Evolutionary conservation across 2,888 invertebrate genomes (phyloP).

Genomic region (Nemotelus pantherinus): DNA sequence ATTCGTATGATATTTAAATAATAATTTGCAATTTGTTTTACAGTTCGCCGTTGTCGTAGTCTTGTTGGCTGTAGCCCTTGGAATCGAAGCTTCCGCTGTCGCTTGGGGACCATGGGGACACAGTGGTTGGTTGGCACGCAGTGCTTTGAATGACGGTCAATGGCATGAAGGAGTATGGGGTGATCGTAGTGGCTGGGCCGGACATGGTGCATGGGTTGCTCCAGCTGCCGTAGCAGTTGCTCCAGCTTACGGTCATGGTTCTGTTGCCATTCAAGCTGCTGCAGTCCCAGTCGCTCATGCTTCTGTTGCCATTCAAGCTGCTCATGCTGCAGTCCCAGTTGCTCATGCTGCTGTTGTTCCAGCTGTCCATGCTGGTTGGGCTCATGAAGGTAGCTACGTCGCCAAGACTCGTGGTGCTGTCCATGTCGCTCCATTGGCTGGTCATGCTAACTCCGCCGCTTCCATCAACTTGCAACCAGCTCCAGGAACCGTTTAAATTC

Average conservation of each 20-base stretch:
- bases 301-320: constrained; percentile 68
- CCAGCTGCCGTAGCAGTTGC: constrained; percentile 35
- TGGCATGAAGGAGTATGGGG: constrained; percentile 51
- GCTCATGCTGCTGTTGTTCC: constrained; percentile 5
- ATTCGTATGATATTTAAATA: background rate
- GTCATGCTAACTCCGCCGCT: constrained; percentile 64
- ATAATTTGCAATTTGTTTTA: constrained; percentile 42
- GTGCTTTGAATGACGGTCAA: constrained; percentile 20
- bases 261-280: constrained; percentile 45
- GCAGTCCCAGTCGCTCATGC: constrained; percentile 66
- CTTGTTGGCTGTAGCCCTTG: constrained; percentile 56
- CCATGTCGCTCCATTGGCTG: constrained; percentile 68
- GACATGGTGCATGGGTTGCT: constrained; percentile 26
- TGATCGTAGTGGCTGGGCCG: constrained; percentile 33
- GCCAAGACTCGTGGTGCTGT: constrained; percentile 69
- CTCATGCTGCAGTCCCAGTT: background rate
- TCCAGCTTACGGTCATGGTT: constrained; percentile 30
- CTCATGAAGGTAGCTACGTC: constrained; percentile 63
- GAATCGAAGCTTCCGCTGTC: constrained; percentile 50
- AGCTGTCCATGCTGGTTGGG: constrained; percentile 39
- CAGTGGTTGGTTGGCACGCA: background rate
- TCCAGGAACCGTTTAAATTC: constrained; percentile 66
- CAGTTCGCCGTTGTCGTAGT: constrained; percentile 59
- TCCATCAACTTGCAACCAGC: constrained; percentile 68
- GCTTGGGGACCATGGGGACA: constrained; percentile 50